Base-by-base conservation (phyloP, 2,797 vertebrate species). In the Geotrypetes seraphini region DNA sequence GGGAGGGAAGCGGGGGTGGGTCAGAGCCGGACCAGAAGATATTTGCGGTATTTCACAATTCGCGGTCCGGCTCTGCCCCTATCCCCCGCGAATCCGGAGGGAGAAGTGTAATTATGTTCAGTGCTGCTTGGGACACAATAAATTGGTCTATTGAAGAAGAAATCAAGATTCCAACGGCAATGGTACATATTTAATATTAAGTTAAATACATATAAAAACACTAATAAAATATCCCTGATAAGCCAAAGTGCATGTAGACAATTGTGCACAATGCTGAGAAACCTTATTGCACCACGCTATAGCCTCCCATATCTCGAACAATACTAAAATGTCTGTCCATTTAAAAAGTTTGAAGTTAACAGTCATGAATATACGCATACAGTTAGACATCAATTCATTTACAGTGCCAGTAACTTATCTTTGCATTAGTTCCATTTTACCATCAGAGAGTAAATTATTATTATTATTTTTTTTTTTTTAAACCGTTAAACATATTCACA, bases 191-290 rank as follows among this genome's bases (percentile, higher is more conserved):
- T 84, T 82, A 88, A 85, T 88, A 91, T 81, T 86, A 84, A 91
- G 89, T 89, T 88, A 89, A 91, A 85, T 89, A 94, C 92, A 93
- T 94, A 96, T 87, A 92, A 96, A 96, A 97, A 96, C 90, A 91
- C 91, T 90, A 92, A 91, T 90, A 95, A 94, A 97, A 90, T 91
- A 92, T 98, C 95, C 95, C 94, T 98, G 94, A 98, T 90, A 92
- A 92, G 92, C 86, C 91, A 94, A 90, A 94, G 93, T 97, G 95
- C 92, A 92, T 89, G 92, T 89, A 90, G 87, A 93, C 87, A 86
- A n/a, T 88, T 90, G 87, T 90, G 90, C 91, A 86, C 85, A 81
- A 88, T 83, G 88, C 88, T 85, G 85, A 82, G 91, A 88, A 83
- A 82, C 78, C 71, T 79, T 79, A 75, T 47, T 53, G 74, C 64